These are phyloP conservation scores for Anguilla megastoma DNA, from an alignment of 2,797 vertebrate species.

Conservation along the genomic window DNA sequence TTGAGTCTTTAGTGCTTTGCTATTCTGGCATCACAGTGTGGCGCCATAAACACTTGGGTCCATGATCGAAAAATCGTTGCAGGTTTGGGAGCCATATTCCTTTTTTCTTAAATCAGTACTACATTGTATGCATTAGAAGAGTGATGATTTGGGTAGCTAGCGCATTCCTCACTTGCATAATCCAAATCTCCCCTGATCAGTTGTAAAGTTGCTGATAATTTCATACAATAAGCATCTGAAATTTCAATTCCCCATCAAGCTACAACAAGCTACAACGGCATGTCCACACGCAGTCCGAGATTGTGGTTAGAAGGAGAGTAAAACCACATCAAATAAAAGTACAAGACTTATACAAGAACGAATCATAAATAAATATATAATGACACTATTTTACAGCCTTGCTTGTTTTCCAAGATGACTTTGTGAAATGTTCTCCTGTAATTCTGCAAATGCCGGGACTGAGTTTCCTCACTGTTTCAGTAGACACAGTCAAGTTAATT, in stretches of 20 bases:
- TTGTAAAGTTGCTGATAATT: background rate
- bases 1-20: background rate
- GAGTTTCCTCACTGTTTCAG: constrained; percentile 21
- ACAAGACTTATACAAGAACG: background rate
- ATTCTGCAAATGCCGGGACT: constrained; percentile 12
- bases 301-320: constrained; percentile 5
- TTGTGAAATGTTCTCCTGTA: constrained; percentile 27
- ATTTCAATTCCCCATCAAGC: background rate
- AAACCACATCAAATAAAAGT: constrained; percentile 8
- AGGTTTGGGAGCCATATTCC: too few species aligned
- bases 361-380: background rate
- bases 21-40: background rate
- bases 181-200: background rate
- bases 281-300: constrained; percentile 1
- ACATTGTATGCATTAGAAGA: background rate
- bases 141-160: background rate
- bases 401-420: constrained; percentile 7
- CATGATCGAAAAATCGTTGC: too few species aligned
- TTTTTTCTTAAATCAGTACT: background rate
- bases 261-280: background rate
- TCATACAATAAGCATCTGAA: background rate
- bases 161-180: background rate
- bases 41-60: background rate
- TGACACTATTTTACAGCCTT: constrained; percentile 10
- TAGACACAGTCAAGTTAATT: background rate